phyloP scores from a whole-genome alignment of 1,140 invertebrate species.

The Dreissena rostriformis region DNA sequence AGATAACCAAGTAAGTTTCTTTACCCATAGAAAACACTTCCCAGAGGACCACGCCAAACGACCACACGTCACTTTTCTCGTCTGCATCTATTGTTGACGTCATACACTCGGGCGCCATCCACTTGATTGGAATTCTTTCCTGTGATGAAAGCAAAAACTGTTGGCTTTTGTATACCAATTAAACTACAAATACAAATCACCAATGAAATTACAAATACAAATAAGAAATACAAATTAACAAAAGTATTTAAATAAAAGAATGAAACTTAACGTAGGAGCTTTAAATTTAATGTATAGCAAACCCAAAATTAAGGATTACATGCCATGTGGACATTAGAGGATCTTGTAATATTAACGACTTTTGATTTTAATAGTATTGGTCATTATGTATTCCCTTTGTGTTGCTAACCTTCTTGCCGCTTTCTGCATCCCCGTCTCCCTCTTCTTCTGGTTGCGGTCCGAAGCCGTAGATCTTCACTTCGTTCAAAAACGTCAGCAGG shows the following conservation, averaged over 20 bases:
- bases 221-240: neutral
- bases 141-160: no score
- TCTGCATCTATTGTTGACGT: no score
- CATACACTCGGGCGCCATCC: no score
- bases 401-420: conserved; percentile 9
- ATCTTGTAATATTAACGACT: neutral
- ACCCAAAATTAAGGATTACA: neutral
- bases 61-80: no score
- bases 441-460: conserved; percentile 77
- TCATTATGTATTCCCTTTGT: neutral
- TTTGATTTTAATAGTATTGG: neutral
- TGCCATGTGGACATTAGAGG: neutral
- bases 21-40: no score
- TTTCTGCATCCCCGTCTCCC: conserved; percentile 2
- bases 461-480: conserved; percentile 96
- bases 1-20: no score
- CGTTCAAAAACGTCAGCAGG: conserved; percentile 92
- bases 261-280: neutral
- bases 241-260: neutral
- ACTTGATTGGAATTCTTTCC: no score
- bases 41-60: no score
- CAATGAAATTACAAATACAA: no score
- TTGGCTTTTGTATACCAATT: no score
- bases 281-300: neutral
- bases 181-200: no score